These are phyloP conservation scores for Fragum sueziense DNA, from an alignment of 2,888 invertebrate species.

Conservation along the genomic window DNA sequence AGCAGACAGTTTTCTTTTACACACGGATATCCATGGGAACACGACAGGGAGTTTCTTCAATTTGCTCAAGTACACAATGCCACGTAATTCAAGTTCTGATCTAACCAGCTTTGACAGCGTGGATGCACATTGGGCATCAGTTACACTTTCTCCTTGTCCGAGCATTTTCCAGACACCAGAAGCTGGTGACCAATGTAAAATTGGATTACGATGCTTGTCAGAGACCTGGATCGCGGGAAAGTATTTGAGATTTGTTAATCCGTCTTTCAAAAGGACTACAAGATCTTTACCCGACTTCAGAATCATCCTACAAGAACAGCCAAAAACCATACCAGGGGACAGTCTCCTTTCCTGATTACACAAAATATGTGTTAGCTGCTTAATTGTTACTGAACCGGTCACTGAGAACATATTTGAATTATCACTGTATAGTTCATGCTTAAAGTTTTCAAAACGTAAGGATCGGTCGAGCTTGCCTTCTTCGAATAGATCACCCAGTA, in stretches of 20 bases:
- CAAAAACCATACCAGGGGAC: not conserved
- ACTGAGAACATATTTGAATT: not conserved
- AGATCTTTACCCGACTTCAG: not conserved
- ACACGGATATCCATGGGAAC: conserved; percentile 35
- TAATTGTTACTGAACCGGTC: not conserved
- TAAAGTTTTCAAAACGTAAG: not conserved
- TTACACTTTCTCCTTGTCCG: conserved; percentile 13
- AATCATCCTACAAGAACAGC: not conserved
- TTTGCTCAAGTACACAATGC: conserved; percentile 40
- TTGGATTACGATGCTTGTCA: not conserved
- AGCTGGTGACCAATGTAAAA: no score
- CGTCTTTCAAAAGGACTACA: no score
- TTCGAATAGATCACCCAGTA: conserved; percentile 29
- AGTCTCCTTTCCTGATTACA: not conserved
- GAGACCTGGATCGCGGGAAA: not conserved
- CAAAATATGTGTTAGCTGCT: not conserved
- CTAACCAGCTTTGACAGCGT: conserved; percentile 27
- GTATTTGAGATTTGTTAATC: not conserved
- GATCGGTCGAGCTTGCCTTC: conserved; percentile 8
- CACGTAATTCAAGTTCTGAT: conserved; percentile 41
- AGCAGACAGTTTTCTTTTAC: conserved; percentile 27
- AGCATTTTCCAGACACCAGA: conserved; percentile 33
- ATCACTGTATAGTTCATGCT: conserved; percentile 2
- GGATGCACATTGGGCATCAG: conserved; percentile 1
- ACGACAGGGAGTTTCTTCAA: conserved; percentile 26